Evolutionary conservation across 2,888 invertebrate species (phyloP), one percentile per base, ranked within the genome.

Genomic region (Creontiades dilutus): DNA sequence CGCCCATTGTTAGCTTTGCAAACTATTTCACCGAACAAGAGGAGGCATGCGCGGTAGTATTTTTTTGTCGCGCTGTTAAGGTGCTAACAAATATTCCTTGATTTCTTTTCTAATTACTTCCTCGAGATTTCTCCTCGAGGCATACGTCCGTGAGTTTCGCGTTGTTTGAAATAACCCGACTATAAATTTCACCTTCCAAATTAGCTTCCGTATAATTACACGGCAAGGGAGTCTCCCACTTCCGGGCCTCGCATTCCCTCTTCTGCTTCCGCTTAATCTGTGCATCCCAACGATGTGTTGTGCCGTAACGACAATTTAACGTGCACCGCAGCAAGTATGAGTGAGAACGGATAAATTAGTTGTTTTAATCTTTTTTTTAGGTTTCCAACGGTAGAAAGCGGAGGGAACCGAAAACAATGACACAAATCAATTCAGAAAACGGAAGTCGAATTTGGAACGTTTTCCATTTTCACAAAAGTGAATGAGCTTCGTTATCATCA

Each of bases 201-300:
- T 78, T 78, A 78, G 78, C 78, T 78, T 78, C 78, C 78, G 78
- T 78, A 78, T 78, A 78, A 78, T 78, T 78, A 78, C 78, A 78
- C 47, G 78, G 78, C 47, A 47, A 78, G 78, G 78, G 78, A 78
- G 78, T 46, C 78, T n/a, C 46, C 78, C 78, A 47, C 78, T 78
- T 78, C 46, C 78, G 12, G 47, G n/a, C 78, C 47, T 78, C 78
- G n/a, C 47, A 47, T 37, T 78, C 76, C 12, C 46, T 76, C 76
- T 76, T 78, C 78, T 46, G 78, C 47, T 78, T 78, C 68, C 68
- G 68, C 68, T 68, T 68, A 68, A 68, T 68, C 68, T 68, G 23
- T 23, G 27, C 68, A 68, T 68, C 27, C 68, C 68, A 68, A 68
- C 23, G 19, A 68, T 68, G 68, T 11, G 68, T 68, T 23, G 68